A percentile compares a stretch with the other conserved stretches of the same genome.
Conservation (phyloP, 2,888 invertebrate genomes). For the Heliconius ismenius region DNA sequence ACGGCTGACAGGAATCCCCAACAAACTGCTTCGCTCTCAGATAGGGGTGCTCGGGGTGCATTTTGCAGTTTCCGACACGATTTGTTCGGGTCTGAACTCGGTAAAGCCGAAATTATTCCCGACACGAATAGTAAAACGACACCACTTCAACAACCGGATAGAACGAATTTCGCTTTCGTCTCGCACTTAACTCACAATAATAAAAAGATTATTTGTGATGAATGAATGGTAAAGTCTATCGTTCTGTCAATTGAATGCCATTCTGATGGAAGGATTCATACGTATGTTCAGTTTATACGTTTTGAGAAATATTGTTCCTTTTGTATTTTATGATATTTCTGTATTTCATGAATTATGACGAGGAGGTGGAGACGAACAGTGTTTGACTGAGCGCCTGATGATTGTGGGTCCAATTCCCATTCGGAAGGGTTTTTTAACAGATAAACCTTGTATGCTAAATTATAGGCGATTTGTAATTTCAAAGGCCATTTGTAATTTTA, state of each 20-base stretch:
- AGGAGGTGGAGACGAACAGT: too few relatives aligned
- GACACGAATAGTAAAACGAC: constrained; percentile 46
- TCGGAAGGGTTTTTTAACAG: neutral
- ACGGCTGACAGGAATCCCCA: constrained; percentile 40
- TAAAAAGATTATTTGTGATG: constrained; percentile 37
- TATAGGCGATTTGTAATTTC: neutral
- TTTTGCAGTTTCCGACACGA: constrained; percentile 44
- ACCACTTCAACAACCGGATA: constrained; percentile 43
- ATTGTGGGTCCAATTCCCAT: neutral
- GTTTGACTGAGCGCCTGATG: neutral
- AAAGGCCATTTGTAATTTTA: constrained; percentile 10
- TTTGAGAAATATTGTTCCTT: neutral
- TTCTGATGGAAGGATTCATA: constrained; percentile 15
- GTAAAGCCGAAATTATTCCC: constrained; percentile 52
- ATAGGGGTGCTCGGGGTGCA: constrained; percentile 41
- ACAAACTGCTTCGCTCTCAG: constrained; percentile 41
- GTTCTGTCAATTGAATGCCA: constrained; percentile 34
- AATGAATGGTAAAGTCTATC: constrained; percentile 24
- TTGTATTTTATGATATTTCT: too few relatives aligned
- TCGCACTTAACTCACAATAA: constrained; percentile 37
- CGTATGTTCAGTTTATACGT: neutral
- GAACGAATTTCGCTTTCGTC: constrained; percentile 43
- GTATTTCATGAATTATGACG: too few relatives aligned
- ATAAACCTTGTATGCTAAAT: neutral
- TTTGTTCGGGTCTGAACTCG: constrained; percentile 49